Evolutionary conservation across 2,888 invertebrate species (phyloP).

Genomic region (Dicranocentrus wangi): DNA sequence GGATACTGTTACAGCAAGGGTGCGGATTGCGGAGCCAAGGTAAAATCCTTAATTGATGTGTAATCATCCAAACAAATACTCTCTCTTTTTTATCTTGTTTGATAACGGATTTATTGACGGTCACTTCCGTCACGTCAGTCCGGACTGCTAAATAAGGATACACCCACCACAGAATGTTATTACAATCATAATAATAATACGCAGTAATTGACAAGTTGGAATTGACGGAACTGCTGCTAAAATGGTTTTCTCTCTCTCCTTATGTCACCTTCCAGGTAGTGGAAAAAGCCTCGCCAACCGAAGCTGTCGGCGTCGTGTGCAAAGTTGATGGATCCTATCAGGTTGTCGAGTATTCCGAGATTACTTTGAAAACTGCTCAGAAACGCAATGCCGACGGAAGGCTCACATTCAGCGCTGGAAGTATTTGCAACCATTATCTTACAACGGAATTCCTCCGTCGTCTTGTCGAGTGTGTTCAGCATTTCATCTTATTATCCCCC

Average conservation of each 20-base stretch:
- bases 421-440: constrained; percentile 99
- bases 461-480: constrained; percentile 78
- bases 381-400: constrained; percentile 84
- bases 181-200: too few relatives aligned
- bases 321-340: constrained; percentile 91
- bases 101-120: neutral
- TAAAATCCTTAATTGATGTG: constrained; percentile 75
- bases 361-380: constrained; percentile 90
- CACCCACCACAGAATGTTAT: too few relatives aligned
- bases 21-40: constrained; percentile 97
- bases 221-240: too few relatives aligned
- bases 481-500: neutral
- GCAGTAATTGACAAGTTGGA: too few relatives aligned
- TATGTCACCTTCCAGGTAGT: constrained; percentile 79
- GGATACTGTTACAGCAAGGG: constrained; percentile 92
- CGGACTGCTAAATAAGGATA: too few relatives aligned
- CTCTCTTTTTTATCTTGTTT: neutral
- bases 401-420: constrained; percentile 93
- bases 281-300: constrained; percentile 90
- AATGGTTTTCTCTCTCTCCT: too few relatives aligned
- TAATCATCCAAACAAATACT: too few relatives aligned
- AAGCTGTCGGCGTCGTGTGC: constrained; percentile 97
- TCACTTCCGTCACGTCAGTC: constrained; percentile 7
- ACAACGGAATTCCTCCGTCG: constrained; percentile 87
- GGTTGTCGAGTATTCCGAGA: constrained; percentile 97